Base-by-base conservation (phyloP, 2,888 invertebrate species). In the Aphodius sticticus region DNA sequence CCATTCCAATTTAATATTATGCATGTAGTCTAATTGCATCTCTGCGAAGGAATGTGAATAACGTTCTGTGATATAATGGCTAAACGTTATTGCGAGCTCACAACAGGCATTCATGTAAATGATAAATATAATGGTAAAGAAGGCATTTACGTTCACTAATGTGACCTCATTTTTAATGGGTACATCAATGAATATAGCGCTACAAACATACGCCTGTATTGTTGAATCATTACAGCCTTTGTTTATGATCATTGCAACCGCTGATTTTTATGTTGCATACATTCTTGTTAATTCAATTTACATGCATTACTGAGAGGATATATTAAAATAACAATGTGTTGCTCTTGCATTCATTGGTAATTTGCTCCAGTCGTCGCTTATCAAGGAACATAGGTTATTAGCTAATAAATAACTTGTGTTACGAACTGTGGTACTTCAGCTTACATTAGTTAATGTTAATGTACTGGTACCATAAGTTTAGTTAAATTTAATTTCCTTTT, bases 1-100 rank as follows among this genome's bases (percentile, higher is more conserved):
- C 53, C 53, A 53, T 53, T 53, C 53, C 53, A 53, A 53, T 53
- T 53, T 53, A 53, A 53, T 53, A 53, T 53, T 53, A 53, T 53
- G 53, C 53, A 53, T 53, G 53, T 53, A 53, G 53, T 53, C 53
- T 53, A 53, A 53, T 53, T 53, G 53, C 53, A 53, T 53, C 53
- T 53, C 12, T 7, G 12, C 53, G 7, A 5, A 0, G 53, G 53
- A 9, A 53, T 53, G 53, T 53, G 53, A 53, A 53, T 53, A 53
- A 12, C 53, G 53, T 53, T 53, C 53, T 5, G 53, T 53, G 53
- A 53, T 53, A 53, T 53, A 53, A 53, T 53, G 53, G 53, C 53
- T 53, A 53, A 53, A 53, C 53, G 53, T 53, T 53, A 53, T 53
- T 53, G 53, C 53, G 53, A 53, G 12, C 53, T 7, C 12, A 53